phyloP scores from a whole-genome alignment of 2,797 vertebrate species.

The Centropyge bicolor region DNA sequence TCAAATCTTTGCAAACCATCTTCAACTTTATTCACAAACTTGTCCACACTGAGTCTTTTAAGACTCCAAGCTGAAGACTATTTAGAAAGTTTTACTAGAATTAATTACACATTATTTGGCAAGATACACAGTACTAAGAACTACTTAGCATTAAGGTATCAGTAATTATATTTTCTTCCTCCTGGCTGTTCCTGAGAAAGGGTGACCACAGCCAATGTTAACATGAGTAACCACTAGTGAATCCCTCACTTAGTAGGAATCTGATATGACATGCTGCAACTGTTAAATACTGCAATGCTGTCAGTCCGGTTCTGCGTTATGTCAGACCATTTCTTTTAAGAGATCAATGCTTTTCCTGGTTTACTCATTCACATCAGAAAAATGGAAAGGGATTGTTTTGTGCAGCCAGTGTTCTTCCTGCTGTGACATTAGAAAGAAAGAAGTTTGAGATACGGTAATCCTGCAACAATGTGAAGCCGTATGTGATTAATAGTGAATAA shows the following conservation, averaged over 20 bases:
- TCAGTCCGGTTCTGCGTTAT: neutral
- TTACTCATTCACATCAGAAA: neutral
- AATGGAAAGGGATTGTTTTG: neutral
- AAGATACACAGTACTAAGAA: too few relatives aligned
- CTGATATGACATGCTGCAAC: neutral
- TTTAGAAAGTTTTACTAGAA: neutral
- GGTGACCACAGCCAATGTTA: fast-evolving
- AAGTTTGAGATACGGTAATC: neutral
- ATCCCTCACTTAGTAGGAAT: neutral
- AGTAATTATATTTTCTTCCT: neutral
- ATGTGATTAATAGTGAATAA: neutral
- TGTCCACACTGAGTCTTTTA: neutral
- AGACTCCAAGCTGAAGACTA: neutral
- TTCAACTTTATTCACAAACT: neutral
- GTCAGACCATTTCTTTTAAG: neutral
- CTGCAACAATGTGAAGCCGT: neutral
- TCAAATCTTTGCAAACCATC: too few relatives aligned
- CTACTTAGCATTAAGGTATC: neutral
- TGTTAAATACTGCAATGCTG: neutral
- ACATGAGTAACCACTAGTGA: neutral
- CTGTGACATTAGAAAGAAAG: neutral
- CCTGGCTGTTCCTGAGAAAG: neutral
- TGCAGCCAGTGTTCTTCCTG: neutral
- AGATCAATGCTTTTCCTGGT: neutral
- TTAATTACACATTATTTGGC: neutral